Conservation (phyloP, 2,113 vertebrate species). For the Marmota flaviventris region DNA sequence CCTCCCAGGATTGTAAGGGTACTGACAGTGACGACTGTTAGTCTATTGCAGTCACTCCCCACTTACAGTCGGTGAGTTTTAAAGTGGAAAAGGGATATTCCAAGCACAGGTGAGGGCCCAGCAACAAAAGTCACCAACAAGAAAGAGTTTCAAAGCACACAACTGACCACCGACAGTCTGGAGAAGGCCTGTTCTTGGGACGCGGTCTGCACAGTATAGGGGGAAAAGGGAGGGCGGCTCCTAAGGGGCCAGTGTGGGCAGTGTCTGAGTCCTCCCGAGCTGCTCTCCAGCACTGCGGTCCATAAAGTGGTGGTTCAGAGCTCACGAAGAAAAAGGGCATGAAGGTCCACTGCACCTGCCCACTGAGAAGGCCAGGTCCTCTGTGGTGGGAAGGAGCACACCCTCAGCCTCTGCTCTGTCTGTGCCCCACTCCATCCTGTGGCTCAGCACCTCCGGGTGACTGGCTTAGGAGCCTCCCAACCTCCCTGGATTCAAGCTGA, state of each 20-base stretch:
- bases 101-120: background rate
- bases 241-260: background rate
- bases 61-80: background rate
- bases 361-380: background rate
- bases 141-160: background rate
- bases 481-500: background rate
- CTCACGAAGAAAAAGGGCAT: too few relatives aligned
- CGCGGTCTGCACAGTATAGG: background rate
- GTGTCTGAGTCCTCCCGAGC: background rate
- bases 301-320: too few relatives aligned
- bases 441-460: background rate
- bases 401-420: background rate
- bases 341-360: rapidly evolving
- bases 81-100: background rate
- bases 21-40: background rate
- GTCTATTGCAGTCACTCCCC: background rate
- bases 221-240: background rate
- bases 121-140: background rate
- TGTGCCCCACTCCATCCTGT: background rate
- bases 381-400: background rate
- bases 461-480: background rate
- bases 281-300: background rate
- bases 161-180: background rate
- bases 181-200: background rate
- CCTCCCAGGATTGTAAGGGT: background rate